These are phyloP conservation scores for Phoronis australis DNA, from an alignment of 2,888 invertebrate genomes.

Conservation along the genomic window DNA sequence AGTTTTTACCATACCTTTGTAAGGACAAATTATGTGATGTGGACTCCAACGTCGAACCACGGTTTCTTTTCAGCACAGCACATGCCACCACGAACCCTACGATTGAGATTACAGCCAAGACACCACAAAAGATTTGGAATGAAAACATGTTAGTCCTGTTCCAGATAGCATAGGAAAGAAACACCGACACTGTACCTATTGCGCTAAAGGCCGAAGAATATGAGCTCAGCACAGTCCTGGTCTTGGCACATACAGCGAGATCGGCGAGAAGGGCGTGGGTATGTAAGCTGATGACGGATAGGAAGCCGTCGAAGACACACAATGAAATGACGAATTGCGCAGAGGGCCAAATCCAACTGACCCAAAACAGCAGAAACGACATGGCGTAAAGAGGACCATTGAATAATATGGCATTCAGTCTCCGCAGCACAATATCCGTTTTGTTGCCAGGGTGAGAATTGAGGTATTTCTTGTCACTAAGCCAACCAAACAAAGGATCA, in stretches of 20 bases:
- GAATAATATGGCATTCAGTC: slow-evolving; percentile 34
- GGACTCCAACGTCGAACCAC: too few relatives aligned
- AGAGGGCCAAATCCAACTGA: slow-evolving; percentile 37
- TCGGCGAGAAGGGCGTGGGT: slow-evolving; percentile 51
- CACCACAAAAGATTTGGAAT: slow-evolving; percentile 40
- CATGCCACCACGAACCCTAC: slow-evolving; percentile 37
- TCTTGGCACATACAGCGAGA: slow-evolving; percentile 37
- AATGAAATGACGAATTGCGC: slow-evolving; percentile 50
- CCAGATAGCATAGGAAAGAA: slow-evolving; percentile 50
- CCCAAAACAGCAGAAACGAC: slow-evolving; percentile 46
- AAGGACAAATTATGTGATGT: too few relatives aligned
- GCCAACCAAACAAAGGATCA: slow-evolving; percentile 52
- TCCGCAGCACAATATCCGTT: slow-evolving; percentile 26
- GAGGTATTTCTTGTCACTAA: slow-evolving; percentile 45
- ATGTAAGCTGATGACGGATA: slow-evolving; percentile 51
- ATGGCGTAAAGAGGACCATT: slow-evolving; percentile 45
- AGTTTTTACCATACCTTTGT: too few relatives aligned
- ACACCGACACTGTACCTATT: slow-evolving; percentile 47
- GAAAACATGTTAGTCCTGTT: slow-evolving; percentile 31
- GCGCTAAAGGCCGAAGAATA: slow-evolving; percentile 45
- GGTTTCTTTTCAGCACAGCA: too few relatives aligned
- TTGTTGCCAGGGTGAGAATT: slow-evolving; percentile 3
- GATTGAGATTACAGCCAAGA: slow-evolving; percentile 33
- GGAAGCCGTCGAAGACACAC: slow-evolving; percentile 51
- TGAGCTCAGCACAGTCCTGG: slow-evolving; percentile 40